Base-by-base conservation (phyloP, 2,797 vertebrate species). In the Cirrhinus mrigala region DNA sequence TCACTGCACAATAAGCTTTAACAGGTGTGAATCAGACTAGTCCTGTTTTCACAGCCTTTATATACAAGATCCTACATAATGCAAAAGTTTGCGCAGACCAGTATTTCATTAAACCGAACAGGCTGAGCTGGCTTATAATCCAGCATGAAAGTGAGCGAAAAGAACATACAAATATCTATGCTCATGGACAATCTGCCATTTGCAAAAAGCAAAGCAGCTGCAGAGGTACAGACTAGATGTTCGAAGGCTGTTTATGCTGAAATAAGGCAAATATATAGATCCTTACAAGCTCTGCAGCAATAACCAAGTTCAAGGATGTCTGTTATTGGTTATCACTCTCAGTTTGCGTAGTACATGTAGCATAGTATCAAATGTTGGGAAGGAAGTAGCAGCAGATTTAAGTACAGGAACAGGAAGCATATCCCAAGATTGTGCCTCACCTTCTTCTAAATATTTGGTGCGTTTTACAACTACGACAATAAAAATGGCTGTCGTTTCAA, bases 191-290 rank as follows among this genome's bases (percentile, higher is more conserved):
- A 58, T 69, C 64, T 78, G n/a, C 64, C 60, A 77, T 69, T 77
- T 84, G 82, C 27, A 66, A 62, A 74, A 82, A 69, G 37, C 48
- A 46, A 78, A 86, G 79, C 85, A 82, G 52, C 16, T 66, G 73
- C 12, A 56, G 76, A 50, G 10, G 48, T 68, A 83, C 58, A 64
- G 37, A 56, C 27, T 66, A n/a, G 33, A 64, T 73, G 56, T 64
- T 76, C 56, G 29, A 75, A 81, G 52, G 74, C 40, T 68, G 33
- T 50, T 58, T 50, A 66, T 74, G 54, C 22, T 75, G 44, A 70
- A 84, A 76, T 70, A 84, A 87, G 81, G 82, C 86, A 84, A 76
- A 75, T 33, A 18, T 37, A 66, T 16, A 66, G 64, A 33, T 66
- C 29, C 64, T 66, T 37, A 66, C 58, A 68, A 85, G 64, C 66